Evolutionary conservation across 2,888 invertebrate species (phyloP).

Genomic region (Megamerina dolium): DNA sequence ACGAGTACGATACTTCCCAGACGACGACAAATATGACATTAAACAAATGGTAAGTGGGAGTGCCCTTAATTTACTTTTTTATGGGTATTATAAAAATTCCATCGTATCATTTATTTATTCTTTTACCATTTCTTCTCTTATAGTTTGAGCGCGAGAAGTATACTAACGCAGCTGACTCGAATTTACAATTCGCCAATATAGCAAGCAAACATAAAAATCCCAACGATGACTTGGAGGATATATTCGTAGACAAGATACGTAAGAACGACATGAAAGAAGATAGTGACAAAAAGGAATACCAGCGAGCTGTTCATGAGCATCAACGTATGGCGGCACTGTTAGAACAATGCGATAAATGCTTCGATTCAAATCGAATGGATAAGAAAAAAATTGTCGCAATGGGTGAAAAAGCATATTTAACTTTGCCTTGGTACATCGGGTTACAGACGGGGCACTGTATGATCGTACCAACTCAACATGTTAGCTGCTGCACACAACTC

Average conservation of each 20-base stretch:
- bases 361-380: conserved; percentile 70
- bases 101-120: too few species aligned
- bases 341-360: conserved; percentile 72
- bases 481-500: conserved; percentile 68
- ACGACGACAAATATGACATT: conserved; percentile 83
- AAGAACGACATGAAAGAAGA: conserved; percentile 58
- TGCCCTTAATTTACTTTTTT: not conserved
- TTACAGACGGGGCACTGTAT: conserved; percentile 80
- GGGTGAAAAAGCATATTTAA: conserved; percentile 76
- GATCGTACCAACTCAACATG: conserved; percentile 78
- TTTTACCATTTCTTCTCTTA: conserved; percentile 28
- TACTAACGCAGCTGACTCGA: conserved; percentile 71
- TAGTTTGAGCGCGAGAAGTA: conserved; percentile 77
- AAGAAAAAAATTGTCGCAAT: conserved; percentile 81
- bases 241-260: conserved; percentile 74
- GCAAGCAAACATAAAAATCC: conserved; percentile 58
- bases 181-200: conserved; percentile 71
- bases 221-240: conserved; percentile 76
- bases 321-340: conserved; percentile 62
- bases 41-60: conserved; percentile 64
- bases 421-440: conserved; percentile 74
- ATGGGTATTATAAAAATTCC: too few species aligned
- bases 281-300: conserved; percentile 57
- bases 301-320: conserved; percentile 69
- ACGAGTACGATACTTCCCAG: conserved; percentile 76